Evolutionary conservation across 2,113 vertebrate genomes (phyloP).

Genomic region (Sapajus apella): DNA sequence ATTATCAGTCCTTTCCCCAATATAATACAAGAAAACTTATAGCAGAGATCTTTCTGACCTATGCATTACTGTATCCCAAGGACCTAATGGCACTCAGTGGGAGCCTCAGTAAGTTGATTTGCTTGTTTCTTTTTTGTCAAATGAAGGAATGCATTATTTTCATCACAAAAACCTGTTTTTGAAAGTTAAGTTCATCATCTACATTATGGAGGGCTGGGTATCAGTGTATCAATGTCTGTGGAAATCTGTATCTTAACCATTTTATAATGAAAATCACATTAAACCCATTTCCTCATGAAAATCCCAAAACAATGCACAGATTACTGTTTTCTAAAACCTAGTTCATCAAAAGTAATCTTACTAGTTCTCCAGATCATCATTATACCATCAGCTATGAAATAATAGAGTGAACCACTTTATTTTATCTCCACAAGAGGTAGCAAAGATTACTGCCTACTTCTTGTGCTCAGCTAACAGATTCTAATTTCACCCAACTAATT

Average conservation of each 20-base stretch:
- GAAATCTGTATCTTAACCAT: background rate
- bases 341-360: background rate
- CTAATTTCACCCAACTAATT: background rate
- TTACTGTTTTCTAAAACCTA: background rate
- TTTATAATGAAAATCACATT: background rate
- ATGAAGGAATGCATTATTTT: background rate
- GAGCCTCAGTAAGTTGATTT: background rate
- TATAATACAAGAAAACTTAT: background rate
- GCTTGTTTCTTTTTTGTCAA: background rate
- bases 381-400: background rate
- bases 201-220: background rate
- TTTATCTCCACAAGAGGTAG: background rate
- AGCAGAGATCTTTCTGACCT: background rate
- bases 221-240: background rate
- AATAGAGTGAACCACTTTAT: background rate
- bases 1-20: background rate
- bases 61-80: background rate
- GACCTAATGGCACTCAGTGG: background rate
- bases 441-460: background rate
- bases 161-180: background rate
- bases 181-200: background rate
- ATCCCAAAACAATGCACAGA: background rate
- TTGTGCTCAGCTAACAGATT: background rate
- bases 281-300: background rate
- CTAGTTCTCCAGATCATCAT: background rate